Base-by-base conservation (phyloP, 2,888 invertebrate species). In the Tachina grossa region DNA sequence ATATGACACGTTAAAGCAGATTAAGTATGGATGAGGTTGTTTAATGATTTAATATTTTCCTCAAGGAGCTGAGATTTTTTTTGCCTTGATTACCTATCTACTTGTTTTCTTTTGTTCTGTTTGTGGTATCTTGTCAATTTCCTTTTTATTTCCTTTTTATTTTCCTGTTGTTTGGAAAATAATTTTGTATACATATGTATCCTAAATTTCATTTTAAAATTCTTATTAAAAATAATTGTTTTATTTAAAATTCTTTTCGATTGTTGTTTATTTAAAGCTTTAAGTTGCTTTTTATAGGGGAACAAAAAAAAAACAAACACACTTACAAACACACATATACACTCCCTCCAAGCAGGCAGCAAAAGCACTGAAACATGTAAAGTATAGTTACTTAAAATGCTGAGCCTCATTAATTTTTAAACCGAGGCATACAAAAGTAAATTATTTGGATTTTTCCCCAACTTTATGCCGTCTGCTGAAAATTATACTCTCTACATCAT, bases 321-420 rank as follows among this genome's bases (percentile, higher is more conserved):
- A 49, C 22, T 22, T 31, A 31, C 31, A 22, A 66, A 16, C 1
- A 39, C 11, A 51, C 14, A 14, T 11, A 43, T 5, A 43, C 41
- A 10, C 5, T 1, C 16, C 10, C 19, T 0, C 4, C 74, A 22
- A 59, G 39, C 22, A 16, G 49, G 43, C 65, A 53, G 61, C 31
- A 51, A 53, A 75, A 65, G 59, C 83, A 69, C 61, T 68, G 57
- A 72, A 78, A 81, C 76, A 74, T 68, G 65, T 75, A 76, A 82
- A 82, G 53, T n/a, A 86, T 71, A 77, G 78, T 86, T 49, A 75
- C 75, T 84, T 81, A 79, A 81, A 61, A 84, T 84, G 80, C 80
- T 86, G 80, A 65, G 83, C 80, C 81, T 84, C 87, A 83, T 87
- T 86, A 84, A 86, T 81, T 86, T 84, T 81, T 69, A 85, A 85